phyloP scores from a whole-genome alignment of 2,888 invertebrate species.

The Acrobasis suavella region DNA sequence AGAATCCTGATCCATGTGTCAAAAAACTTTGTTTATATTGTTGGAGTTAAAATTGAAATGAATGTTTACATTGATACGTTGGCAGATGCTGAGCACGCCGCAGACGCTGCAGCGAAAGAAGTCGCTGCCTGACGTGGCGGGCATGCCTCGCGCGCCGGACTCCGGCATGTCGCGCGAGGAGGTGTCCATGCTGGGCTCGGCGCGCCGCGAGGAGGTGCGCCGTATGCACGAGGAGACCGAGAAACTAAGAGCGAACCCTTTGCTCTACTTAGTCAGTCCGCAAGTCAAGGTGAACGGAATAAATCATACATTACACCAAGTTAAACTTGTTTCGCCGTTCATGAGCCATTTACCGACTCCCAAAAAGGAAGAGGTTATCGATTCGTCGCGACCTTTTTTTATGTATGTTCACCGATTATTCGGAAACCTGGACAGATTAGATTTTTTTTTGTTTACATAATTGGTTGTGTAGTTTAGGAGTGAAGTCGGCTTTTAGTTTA shows the following conservation, averaged over 20 bases:
- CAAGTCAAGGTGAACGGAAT: slow-evolving; percentile 91
- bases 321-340: too few species aligned
- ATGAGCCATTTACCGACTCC: too few species aligned
- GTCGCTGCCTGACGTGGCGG: slow-evolving; percentile 97
- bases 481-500: too few species aligned
- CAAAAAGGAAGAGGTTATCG: too few species aligned
- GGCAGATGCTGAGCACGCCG: slow-evolving; percentile 89
- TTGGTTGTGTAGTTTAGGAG: too few species aligned
- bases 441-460: too few species aligned
- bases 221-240: slow-evolving; percentile 95
- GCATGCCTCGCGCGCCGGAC: slow-evolving; percentile 89
- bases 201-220: slow-evolving; percentile 96
- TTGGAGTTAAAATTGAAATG: neutral
- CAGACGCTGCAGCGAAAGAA: slow-evolving; percentile 95
- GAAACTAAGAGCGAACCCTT: slow-evolving; percentile 95
- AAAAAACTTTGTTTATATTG: neutral
- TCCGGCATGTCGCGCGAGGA: slow-evolving; percentile 95
- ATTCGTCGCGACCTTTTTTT: too few species aligned
- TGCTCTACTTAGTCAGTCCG: slow-evolving; percentile 97
- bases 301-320: neutral
- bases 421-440: too few species aligned
- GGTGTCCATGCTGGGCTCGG: slow-evolving; percentile 96
- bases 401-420: too few species aligned
- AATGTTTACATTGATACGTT: slow-evolving; percentile 30
- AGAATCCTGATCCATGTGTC: too few species aligned